A percentile compares a stretch with the other conserved stretches of the same genome.
Evolutionary conservation across 1,140 invertebrate genomes (phyloP).

Genomic region (Drosophila tristis): DNA sequence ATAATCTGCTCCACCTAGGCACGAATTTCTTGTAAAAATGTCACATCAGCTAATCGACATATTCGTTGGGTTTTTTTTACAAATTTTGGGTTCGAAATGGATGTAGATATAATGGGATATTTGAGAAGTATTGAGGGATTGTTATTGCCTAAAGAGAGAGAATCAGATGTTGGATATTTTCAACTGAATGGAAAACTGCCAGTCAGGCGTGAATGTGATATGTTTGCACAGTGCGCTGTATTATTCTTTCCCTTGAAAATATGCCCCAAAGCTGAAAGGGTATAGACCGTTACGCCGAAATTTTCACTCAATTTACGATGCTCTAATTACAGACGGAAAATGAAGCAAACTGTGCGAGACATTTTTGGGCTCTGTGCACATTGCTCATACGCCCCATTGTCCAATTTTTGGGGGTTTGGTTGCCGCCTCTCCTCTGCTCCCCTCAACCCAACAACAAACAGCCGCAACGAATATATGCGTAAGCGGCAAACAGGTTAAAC

Average conservation of each 20-base stretch:
- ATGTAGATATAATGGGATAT: too few species aligned
- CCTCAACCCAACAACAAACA: slow-evolving; percentile 30
- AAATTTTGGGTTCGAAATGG: too few species aligned
- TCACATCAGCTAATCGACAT: too few species aligned
- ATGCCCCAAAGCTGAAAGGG: not conserved
- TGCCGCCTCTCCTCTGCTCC: not conserved
- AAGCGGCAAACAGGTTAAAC: slow-evolving; percentile 68
- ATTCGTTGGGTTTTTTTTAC: too few species aligned
- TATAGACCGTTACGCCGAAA: slow-evolving; percentile 19
- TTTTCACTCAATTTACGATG: slow-evolving; percentile 47
- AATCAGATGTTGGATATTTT: too few species aligned
- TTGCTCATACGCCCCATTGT: slow-evolving; percentile 61
- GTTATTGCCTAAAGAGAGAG: too few species aligned
- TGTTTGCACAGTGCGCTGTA: too few species aligned
- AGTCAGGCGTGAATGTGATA: too few species aligned
- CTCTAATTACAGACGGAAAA: slow-evolving; percentile 38
- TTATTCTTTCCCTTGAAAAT: not conserved
- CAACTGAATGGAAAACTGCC: too few species aligned
- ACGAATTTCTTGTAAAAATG: too few species aligned
- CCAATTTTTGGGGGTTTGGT: slow-evolving; percentile 45
- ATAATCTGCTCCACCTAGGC: too few species aligned
- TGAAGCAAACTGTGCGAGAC: not conserved
- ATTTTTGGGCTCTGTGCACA: slow-evolving; percentile 48
- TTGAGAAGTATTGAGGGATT: too few species aligned
- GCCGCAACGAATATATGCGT: slow-evolving; percentile 41